Evolutionary conservation across 2,797 vertebrate species (phyloP), one percentile per base, ranked within the genome.

Genomic region (Melanotaenia boesemani): DNA sequence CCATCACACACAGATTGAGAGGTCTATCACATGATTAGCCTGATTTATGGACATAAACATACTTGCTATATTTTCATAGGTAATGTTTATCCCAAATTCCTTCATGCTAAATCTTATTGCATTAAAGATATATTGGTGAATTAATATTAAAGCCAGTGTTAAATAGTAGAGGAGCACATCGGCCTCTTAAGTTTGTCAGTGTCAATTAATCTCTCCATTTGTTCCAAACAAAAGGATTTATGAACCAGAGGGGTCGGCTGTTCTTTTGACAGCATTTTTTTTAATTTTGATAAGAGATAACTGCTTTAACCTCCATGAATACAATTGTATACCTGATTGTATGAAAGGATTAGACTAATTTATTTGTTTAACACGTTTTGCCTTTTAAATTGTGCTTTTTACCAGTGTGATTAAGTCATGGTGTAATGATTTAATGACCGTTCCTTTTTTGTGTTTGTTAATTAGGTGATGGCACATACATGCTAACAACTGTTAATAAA

Each of bases 191-290:
- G 8, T 80, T 72, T 69, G 26, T 66, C 24, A 44, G 58, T 60
- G 55, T 59, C 57, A 57, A 66, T 84, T 66, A 7, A 48, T 61
- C 20, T 58, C 50, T 58, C 22, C 20, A 65, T 70, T 73, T 60
- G 44, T 62, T 70, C 39, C 18, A 32, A 60, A 48, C 39, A 54
- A 0, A 39, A 13, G 2, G 56, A 68, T 71, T 77, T 63, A 63
- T 62, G 59, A 59, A 68, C 18, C 1, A 4, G 20, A 39, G 22
- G 20, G 16, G 36, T 50, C 5, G n/a, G n/a, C 64, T 37, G 10
- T n/a, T 63, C 62, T 24, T 41, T 67, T 30, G 5, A 4, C 28
- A 30, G 28, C 28, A 30, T 30, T 30, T 30, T 30, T 28, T 28
- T 30, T 30, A n/a, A 30, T 30, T 69, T 79, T 56, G 13, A 61